Percentiles rank a stretch among this genome's conserved stretches.
phyloP scores from a whole-genome alignment of 2,888 invertebrate genomes.

The Biston betularia region DNA sequence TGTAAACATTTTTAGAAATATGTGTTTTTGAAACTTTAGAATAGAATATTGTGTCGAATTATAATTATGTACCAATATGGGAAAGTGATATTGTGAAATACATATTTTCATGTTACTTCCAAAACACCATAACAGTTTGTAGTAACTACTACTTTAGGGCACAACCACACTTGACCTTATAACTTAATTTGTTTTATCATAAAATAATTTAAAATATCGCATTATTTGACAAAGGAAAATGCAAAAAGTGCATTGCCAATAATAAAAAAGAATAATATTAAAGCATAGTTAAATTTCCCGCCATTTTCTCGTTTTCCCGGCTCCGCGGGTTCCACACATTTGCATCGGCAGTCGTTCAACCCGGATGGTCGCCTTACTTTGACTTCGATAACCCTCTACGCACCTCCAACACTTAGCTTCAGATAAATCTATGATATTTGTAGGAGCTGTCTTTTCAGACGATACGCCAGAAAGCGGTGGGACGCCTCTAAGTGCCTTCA shows the following conservation, averaged over 20 bases:
- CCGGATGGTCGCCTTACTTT: slow-evolving; percentile 41
- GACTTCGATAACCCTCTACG: slow-evolving; percentile 26
- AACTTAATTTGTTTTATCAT: no score
- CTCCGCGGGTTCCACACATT: slow-evolving; percentile 65
- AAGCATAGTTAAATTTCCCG: slow-evolving; percentile 36
- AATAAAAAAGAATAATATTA: not conserved
- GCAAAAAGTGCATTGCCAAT: not conserved
- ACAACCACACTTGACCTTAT: no score
- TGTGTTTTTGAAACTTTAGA: no score
- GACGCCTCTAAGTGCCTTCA: no score
- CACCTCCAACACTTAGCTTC: slow-evolving; percentile 29
- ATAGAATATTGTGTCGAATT: no score
- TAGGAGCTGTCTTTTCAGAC: not conserved
- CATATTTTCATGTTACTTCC: no score
- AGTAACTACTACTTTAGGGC: no score
- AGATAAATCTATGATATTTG: slow-evolving; percentile 23
- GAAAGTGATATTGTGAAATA: no score
- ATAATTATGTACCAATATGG: not conserved
- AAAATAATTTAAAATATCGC: no score
- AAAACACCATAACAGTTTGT: no score
- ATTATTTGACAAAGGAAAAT: not conserved
- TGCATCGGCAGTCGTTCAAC: slow-evolving; percentile 72
- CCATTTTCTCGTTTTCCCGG: slow-evolving; percentile 37
- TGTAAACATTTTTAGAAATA: no score
- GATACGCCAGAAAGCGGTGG: not conserved